A percentile compares a stretch with the other conserved stretches of the same genome.
These are phyloP conservation scores for Gavia stellata DNA, from an alignment of 2,113 vertebrate species.

Conservation along the genomic window DNA sequence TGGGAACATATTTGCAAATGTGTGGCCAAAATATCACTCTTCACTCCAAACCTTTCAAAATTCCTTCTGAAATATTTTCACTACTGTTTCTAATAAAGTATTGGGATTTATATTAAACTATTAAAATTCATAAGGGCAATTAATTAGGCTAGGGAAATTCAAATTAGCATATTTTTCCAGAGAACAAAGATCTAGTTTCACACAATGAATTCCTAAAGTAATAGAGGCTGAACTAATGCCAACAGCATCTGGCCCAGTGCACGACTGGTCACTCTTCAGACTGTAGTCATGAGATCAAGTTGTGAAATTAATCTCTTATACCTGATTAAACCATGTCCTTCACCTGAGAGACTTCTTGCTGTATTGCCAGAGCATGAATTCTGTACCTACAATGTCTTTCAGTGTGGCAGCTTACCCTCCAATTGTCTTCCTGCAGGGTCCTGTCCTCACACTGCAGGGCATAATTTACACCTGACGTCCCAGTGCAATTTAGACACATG, in stretches of 20 bases:
- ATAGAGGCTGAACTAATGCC: background rate
- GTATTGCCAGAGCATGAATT: background rate
- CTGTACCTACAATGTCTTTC: background rate
- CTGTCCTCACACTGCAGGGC: background rate
- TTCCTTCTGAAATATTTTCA: background rate
- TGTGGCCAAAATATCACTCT: background rate
- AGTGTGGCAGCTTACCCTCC: background rate
- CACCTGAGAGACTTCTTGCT: background rate
- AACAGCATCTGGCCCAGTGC: background rate
- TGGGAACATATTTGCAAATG: background rate
- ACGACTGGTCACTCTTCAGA: background rate
- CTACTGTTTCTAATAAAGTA: background rate
- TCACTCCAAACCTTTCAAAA: background rate
- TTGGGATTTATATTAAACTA: background rate
- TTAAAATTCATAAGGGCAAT: background rate
- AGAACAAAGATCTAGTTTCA: background rate
- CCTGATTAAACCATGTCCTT: background rate
- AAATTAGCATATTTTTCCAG: background rate
- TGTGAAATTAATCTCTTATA: background rate
- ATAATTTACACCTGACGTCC: background rate
- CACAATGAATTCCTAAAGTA: background rate
- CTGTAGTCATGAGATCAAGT: background rate
- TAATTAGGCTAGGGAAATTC: background rate
- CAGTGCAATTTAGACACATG: background rate
- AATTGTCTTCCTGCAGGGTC: background rate